Conservation (phyloP, 64 coral and sea anemone genomes). For the Stichodactyla mertensii region DNA sequence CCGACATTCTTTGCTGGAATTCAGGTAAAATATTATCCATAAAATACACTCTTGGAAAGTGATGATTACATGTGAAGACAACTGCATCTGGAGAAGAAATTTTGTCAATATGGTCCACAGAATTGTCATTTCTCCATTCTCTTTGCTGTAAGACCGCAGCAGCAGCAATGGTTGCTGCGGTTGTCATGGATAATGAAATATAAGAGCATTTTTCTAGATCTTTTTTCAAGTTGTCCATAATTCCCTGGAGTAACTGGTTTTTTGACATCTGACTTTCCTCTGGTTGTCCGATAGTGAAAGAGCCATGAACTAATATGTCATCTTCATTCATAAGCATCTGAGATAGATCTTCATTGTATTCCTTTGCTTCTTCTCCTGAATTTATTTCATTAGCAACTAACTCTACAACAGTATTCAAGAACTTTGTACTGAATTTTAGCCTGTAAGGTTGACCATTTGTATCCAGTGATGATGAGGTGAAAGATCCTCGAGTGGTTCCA, state of each 20-base stretch:
- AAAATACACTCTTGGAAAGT: constrained; percentile 86
- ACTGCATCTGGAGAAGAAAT: constrained; percentile 43
- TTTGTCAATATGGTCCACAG: not conserved
- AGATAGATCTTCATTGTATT: constrained; percentile 4
- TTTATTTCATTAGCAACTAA: not conserved
- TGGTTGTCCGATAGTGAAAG: not conserved
- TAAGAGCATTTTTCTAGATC: constrained; percentile 68
- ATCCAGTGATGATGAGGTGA: not conserved
- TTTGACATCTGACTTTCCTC: constrained; percentile 23
- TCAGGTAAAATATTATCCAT: constrained; percentile 71
- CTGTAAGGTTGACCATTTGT: not conserved
- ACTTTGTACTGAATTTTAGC: constrained; percentile 2
- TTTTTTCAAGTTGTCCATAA: constrained; percentile 83
- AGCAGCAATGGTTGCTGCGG: constrained; percentile 79
- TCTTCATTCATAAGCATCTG: not conserved
- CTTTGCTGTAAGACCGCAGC: constrained; percentile 79
- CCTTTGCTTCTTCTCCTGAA: not conserved
- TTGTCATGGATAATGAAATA: constrained; percentile 69
- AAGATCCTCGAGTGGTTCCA: not conserved
- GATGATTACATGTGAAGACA: constrained; percentile 83
- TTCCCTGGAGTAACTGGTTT: constrained; percentile 65
- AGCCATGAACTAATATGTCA: not conserved
- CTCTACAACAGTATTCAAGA: not conserved
- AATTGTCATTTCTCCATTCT: constrained; percentile 33
- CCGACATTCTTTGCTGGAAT: constrained; percentile 80